Base-by-base conservation (phyloP, 2,888 invertebrate genomes). In the Drosophila diplacantha region DNA sequence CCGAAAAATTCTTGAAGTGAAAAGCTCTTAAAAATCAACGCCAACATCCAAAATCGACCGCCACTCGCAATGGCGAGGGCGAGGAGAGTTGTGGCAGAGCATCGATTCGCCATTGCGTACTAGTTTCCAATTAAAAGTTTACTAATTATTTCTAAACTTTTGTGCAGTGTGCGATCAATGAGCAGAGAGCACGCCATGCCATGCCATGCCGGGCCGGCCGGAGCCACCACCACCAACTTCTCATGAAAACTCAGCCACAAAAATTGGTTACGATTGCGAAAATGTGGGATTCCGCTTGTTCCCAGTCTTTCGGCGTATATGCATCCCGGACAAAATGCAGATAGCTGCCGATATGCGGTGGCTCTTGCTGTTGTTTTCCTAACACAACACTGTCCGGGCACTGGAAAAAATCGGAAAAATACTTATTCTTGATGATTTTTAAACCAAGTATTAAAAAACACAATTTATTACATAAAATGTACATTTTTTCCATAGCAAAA, bases 71-170 rank as follows among this genome's bases (percentile, higher is more conserved):
- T 68, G 63, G 76, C 26, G 32, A 47, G 26, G 47, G 59, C 54
- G 58, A 44, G 39, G 22, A 34, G 22, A 20, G 50, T 34, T 41
- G 32, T 46, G 38, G 49, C 62, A 47, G 44, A 39, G 60, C 69
- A 78, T 82, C 78, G 78, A 78, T 77, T 76, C 72, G 81, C 66
- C 65, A 82, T 72, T 78, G 83, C 74, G 83, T 82, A 81, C 74
- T 81, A 75, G 80, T 79, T 81, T 78, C 80, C 80, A 80, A 80
- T 80, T 80, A 80, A 80, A 80, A 80, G 80, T 80, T 80, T 80
- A 81, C 80, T 80, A 80, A 80, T 80, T 80, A 80, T 80, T 80
- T 80, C 80, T 81, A 78, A 80, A 83, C 81, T 80, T 80, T 83
- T 74, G 74, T 81, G 49, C 75, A 66, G 61, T 61, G 60, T 61